A percentile compares a stretch with the other conserved stretches of the same genome.
Evolutionary conservation across 2,888 invertebrate genomes (phyloP).

Genomic region (Eupsilia transversa): DNA sequence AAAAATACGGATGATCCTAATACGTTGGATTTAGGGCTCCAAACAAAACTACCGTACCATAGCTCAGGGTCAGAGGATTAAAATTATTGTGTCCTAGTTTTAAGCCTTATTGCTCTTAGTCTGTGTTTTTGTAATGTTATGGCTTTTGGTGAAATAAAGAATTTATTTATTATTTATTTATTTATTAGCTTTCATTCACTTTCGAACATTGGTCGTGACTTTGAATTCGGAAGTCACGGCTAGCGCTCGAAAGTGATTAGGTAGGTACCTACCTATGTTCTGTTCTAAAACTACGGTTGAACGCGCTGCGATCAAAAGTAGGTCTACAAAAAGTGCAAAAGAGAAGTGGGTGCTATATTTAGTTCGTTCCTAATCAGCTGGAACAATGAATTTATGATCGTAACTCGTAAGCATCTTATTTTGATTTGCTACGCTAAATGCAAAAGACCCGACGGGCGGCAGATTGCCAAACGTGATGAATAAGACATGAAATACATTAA

Average conservation of each 20-base stretch:
- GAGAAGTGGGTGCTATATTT: conserved; percentile 18
- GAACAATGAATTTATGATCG: conserved; percentile 28
- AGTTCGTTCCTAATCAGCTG: conserved; percentile 24
- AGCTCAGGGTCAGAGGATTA: no score
- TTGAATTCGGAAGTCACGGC: conserved; percentile 50
- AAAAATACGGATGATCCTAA: not conserved
- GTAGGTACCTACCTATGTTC: conserved; percentile 20
- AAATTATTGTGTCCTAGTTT: no score
- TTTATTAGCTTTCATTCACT: conserved; percentile 47
- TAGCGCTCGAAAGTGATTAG: conserved; percentile 38
- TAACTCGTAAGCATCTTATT: conserved; percentile 20
- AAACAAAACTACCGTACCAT: conserved; percentile 20
- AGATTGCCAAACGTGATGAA: conserved; percentile 47
- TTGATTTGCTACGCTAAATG: conserved; percentile 14
- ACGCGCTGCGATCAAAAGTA: conserved; percentile 46
- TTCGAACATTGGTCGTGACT: conserved; percentile 57
- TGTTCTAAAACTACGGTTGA: conserved; percentile 47
- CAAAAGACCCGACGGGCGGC: conserved; percentile 26
- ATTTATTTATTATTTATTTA: no score
- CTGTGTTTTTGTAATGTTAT: no score
- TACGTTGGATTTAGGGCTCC: conserved; percentile 20
- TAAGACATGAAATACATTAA: conserved; percentile 26
- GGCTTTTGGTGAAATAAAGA: no score
- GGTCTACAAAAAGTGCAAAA: conserved; percentile 43
- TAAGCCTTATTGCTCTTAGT: no score